A percentile compares a stretch with the other conserved stretches of the same genome.
Conservation (phyloP, 2,113 vertebrate species). For the Lethenteron reissneri region DNA sequence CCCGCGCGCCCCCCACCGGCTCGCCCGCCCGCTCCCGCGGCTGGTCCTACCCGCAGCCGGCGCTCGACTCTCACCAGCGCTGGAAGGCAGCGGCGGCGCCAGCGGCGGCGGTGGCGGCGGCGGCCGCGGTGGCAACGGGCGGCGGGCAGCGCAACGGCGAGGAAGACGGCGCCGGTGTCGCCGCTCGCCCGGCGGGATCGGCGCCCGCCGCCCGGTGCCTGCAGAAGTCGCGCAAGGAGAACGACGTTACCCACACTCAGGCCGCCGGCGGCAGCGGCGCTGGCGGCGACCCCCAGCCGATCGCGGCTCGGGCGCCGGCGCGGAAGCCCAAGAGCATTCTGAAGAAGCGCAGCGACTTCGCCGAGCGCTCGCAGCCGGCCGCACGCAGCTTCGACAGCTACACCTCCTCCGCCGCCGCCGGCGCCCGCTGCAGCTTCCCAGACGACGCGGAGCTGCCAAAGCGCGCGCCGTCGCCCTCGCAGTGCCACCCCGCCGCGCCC, state of each 20-base stretch:
- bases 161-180: no score
- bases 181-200: no score
- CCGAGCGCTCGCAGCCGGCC: slow-evolving; percentile 36
- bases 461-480: no score
- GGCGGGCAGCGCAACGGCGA: no score
- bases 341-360: slow-evolving; percentile 56
- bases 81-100: no score
- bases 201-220: slow-evolving; percentile 46
- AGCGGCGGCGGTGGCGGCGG: no score
- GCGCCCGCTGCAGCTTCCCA: no score
- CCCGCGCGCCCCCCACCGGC: slow-evolving; percentile 32
- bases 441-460: no score
- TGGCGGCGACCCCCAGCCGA: slow-evolving; percentile 24
- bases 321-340: slow-evolving; percentile 88
- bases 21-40: slow-evolving; percentile 20
- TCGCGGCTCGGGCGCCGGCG: slow-evolving; percentile 35
- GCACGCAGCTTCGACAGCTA: no score
- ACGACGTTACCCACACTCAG: slow-evolving; percentile 24
- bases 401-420: no score
- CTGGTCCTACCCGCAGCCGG: slow-evolving; percentile 24
- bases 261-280: slow-evolving; percentile 21
- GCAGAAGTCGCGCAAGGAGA: slow-evolving; percentile 84
- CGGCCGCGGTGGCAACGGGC: no score
- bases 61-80: slow-evolving; percentile 13
- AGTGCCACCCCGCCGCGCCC: no score